Base-by-base conservation (phyloP, 2,888 invertebrate genomes). In the Cotesia congregata region DNA sequence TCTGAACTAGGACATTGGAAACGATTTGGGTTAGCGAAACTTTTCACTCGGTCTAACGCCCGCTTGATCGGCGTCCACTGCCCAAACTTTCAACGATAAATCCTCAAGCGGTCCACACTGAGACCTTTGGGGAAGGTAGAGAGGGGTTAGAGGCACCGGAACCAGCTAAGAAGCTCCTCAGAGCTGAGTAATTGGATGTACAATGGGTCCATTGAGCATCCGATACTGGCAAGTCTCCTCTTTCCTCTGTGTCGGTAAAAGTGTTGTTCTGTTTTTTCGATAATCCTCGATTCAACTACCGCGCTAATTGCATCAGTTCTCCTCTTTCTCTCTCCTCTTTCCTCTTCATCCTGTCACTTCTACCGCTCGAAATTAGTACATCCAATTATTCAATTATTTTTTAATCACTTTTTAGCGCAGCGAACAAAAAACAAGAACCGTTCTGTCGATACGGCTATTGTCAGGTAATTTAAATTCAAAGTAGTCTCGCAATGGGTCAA, bases 1-100 rank as follows among this genome's bases (percentile, higher is more conserved):
- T 50, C n/a, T 70, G 76, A 81, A 80, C 81, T 79, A 81, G 80
- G 77, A 80, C 79, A 77, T 75, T 81, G 80, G 68, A 81, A 81
- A 67, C 77, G 71, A 75, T 78, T 77, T 78, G 77, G 41, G 73
- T 70, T 15, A 39, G 61, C 59, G 68, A 79, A 84, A 83, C 82
- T 83, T 84, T 84, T 82, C 70, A 74, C 77, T 78, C 73, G 50
- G 68, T 76, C 60, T 71, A 60, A 39, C 50, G 30, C 62, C 62
- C 70, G 50, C 39, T 70, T 72, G 77, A 67, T 74, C 74, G 62
- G 61, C 71, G 50, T 77, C 75, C 67, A 72, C 77, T 75, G 77
- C 64, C 68, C 60, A 74, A 80, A 80, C 71, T 83, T 82, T 82
- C 67, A 70, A 73, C 81, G 76, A 83, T 79, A 76, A 81, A 79